Conservation (phyloP, 2,797 vertebrate genomes). For the Sciurus vulgaris region DNA sequence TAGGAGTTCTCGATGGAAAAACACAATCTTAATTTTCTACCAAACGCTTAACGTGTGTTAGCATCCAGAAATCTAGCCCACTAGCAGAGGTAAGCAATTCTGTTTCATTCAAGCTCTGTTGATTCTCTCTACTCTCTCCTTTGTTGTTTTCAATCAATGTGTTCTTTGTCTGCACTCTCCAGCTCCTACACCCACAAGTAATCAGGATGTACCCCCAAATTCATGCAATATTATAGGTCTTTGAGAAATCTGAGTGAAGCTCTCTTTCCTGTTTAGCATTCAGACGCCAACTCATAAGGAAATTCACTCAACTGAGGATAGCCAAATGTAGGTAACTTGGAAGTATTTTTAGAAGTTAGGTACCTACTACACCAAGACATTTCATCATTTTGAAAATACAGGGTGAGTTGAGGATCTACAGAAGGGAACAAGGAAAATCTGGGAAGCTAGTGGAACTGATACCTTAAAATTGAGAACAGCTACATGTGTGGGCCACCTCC, state of each 20-base stretch:
- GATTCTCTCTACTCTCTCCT: not conserved
- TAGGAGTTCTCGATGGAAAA: not conserved
- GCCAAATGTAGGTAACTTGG: not conserved
- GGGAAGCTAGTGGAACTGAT: not conserved
- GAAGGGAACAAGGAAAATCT: slow-evolving; percentile 8
- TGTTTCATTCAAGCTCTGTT: not conserved
- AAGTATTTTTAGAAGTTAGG: slow-evolving; percentile 29
- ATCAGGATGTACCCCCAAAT: slow-evolving; percentile 4
- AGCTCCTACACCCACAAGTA: not conserved
- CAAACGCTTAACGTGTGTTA: not conserved
- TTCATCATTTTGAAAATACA: not conserved
- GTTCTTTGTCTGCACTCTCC: not conserved
- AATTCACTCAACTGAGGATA: not conserved
- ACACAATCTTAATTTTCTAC: not conserved
- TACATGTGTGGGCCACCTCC: not conserved
- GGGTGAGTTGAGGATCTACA: not conserved
- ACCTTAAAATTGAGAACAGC: not conserved
- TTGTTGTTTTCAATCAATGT: not conserved
- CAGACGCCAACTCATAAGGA: slow-evolving; percentile 1
- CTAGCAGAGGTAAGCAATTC: not conserved
- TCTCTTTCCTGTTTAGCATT: not conserved
- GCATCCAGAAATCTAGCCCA: not conserved
- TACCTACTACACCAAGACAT: not conserved
- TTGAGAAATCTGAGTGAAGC: not conserved
- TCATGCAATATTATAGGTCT: not conserved